Conservation (phyloP, 2,888 invertebrate species). For the Himalopsyche anomala region DNA sequence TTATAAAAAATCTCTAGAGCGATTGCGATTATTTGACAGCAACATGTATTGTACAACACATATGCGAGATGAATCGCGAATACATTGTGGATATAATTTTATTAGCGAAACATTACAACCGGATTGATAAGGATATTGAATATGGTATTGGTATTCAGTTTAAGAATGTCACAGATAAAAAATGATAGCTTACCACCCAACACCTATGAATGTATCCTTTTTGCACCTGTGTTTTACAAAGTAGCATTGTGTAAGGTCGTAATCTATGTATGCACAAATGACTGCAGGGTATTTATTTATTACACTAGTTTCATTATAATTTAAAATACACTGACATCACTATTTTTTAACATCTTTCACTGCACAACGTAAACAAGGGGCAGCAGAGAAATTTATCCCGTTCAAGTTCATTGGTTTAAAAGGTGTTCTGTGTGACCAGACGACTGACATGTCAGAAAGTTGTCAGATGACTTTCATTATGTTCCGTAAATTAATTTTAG, state of each 20-base stretch:
- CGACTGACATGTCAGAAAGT: slow-evolving; percentile 32
- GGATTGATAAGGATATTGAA: slow-evolving; percentile 32
- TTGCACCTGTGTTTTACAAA: slow-evolving; percentile 37
- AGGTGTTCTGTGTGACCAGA: slow-evolving; percentile 51
- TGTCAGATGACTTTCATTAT: slow-evolving; percentile 21
- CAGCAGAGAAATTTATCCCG: slow-evolving; percentile 57
- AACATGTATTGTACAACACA: slow-evolving; percentile 7
- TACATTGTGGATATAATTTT: background rate
- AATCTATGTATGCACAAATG: background rate
- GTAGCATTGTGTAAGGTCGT: slow-evolving; percentile 31
- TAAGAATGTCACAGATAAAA: slow-evolving; percentile 45
- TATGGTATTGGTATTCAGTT: slow-evolving; percentile 2
- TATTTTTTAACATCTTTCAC: slow-evolving; percentile 45
- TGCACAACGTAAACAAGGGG: slow-evolving; percentile 61
- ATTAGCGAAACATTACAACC: background rate
- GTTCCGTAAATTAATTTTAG: slow-evolving; percentile 1
- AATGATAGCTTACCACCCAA: slow-evolving; percentile 42
- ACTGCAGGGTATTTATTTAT: background rate
- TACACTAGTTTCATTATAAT: slow-evolving; percentile 42
- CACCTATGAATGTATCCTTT: slow-evolving; percentile 47
- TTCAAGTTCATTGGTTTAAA: slow-evolving; percentile 62
- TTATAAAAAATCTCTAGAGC: slow-evolving; percentile 1
- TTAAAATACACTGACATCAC: slow-evolving; percentile 40
- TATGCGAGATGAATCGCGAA: background rate
- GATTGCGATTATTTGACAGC: slow-evolving; percentile 24